Percentiles rank a stretch among this genome's conserved stretches.
Conservation (phyloP, 64 coral and sea anemone species). For the Stichodactyla mertensii region DNA sequence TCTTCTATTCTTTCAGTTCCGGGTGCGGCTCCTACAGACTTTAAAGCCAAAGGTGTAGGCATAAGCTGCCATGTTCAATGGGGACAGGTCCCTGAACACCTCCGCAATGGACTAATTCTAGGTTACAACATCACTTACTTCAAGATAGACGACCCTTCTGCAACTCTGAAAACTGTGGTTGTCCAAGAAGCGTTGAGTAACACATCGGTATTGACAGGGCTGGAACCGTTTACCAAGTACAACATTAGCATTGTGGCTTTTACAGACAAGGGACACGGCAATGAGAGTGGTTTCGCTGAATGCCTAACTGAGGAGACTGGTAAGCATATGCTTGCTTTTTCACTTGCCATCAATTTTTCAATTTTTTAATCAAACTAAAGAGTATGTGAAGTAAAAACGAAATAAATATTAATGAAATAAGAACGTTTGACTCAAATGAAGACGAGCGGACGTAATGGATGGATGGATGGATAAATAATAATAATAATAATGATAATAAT, state of each 20-base stretch:
- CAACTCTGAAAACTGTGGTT: not conserved
- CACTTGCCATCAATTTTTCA: not conserved
- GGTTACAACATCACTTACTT: conserved; percentile 25
- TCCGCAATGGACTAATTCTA: conserved; percentile 35
- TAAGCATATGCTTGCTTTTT: not conserved
- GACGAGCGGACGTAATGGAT: too few species aligned
- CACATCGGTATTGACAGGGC: not conserved
- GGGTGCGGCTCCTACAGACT: not conserved
- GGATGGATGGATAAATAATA: too few species aligned
- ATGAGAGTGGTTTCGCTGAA: not conserved
- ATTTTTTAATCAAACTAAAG: not conserved
- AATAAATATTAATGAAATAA: too few species aligned
- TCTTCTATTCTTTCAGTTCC: conserved; percentile 4
- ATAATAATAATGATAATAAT: too few species aligned
- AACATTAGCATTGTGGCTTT: not conserved
- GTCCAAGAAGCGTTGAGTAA: not conserved
- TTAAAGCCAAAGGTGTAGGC: not conserved
- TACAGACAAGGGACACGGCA: not conserved
- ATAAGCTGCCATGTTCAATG: conserved; percentile 3
- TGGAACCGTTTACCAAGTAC: conserved; percentile 20
- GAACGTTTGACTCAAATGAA: too few species aligned
- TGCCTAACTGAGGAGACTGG: not conserved
- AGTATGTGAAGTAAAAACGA: not conserved
- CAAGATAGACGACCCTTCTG: not conserved
- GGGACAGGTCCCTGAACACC: not conserved